Conservation (phyloP, 2,113 vertebrate species). For the Pomatorhinus ruficollis region DNA sequence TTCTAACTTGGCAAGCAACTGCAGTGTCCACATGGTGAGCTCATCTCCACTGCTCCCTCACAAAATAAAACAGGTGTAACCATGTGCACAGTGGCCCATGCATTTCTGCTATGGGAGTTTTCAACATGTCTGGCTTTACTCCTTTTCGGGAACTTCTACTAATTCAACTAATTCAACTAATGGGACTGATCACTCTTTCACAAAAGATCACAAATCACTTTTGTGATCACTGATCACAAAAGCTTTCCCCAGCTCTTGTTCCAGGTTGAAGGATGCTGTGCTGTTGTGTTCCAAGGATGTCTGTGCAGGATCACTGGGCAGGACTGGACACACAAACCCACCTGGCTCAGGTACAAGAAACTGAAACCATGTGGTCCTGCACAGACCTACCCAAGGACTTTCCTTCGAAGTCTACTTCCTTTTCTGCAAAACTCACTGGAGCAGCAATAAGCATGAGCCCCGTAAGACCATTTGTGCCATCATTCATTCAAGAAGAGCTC, state of each 20-base stretch:
- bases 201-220: too few relatives aligned
- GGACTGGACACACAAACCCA: background rate
- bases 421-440: background rate
- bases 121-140: background rate
- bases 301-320: accelerated
- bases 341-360: background rate
- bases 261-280: background rate
- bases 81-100: background rate
- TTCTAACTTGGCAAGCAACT: background rate
- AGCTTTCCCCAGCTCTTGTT: background rate
- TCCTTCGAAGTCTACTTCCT: background rate
- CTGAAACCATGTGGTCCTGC: background rate
- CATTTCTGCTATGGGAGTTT: background rate
- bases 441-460: background rate
- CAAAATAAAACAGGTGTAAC: background rate
- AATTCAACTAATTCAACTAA: background rate
- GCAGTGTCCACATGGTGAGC: background rate
- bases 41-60: background rate
- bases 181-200: background rate
- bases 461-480: background rate
- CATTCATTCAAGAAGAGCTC: background rate
- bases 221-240: background rate
- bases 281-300: background rate
- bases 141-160: background rate
- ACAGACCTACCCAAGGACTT: background rate